Conservation (phyloP, 2,888 invertebrate genomes). For the Neocrepidodera transversa region DNA sequence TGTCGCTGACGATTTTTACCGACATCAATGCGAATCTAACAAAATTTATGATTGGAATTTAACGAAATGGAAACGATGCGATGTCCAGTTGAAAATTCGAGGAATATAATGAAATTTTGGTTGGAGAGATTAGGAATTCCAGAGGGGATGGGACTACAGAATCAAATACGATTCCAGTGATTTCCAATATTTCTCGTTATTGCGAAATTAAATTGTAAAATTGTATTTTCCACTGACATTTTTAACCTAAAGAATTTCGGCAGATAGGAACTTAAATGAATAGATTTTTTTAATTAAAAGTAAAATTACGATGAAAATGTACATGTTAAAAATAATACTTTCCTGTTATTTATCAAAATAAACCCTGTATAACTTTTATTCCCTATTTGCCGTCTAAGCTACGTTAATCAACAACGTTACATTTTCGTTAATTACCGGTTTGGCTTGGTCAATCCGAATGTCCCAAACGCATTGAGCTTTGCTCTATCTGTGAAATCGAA, state of each 20-base stretch:
- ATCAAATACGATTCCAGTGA: slow-evolving; percentile 43
- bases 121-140: slow-evolving; percentile 56
- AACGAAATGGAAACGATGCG: slow-evolving; percentile 47
- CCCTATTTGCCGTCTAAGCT: too few relatives aligned
- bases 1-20: too few relatives aligned
- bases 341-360: too few relatives aligned
- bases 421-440: not conserved
- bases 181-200: slow-evolving; percentile 32
- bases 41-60: slow-evolving; percentile 51
- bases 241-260: slow-evolving; percentile 33
- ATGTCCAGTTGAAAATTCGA: slow-evolving; percentile 51
- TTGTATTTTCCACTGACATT: slow-evolving; percentile 34
- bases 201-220: slow-evolving; percentile 34
- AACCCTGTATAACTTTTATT: too few relatives aligned
- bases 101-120: slow-evolving; percentile 53
- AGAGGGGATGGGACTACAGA: slow-evolving; percentile 45
- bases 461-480: slow-evolving; percentile 30
- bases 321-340: too few relatives aligned
- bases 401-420: not conserved
- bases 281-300: too few relatives aligned
- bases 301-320: too few relatives aligned
- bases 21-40: too few relatives aligned
- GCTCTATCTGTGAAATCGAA: slow-evolving; percentile 41
- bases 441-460: slow-evolving; percentile 8
- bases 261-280: too few relatives aligned